Conservation (phyloP, 1,140 invertebrate genomes). For the Phymastichus coffea region DNA sequence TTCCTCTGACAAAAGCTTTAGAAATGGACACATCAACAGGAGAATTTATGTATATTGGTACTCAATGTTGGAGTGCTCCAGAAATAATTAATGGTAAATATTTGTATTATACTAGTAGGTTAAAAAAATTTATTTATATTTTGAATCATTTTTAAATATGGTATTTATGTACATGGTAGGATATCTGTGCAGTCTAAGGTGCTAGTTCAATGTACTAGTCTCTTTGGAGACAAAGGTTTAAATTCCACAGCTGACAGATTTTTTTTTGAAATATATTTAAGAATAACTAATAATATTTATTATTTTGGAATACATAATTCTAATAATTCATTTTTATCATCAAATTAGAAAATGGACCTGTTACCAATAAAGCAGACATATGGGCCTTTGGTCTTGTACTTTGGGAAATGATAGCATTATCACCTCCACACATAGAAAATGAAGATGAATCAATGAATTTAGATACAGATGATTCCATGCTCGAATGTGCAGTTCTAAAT, state of each 20-base stretch:
- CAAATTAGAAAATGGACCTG: slow-evolving; percentile 50
- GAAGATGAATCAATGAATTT: slow-evolving; percentile 43
- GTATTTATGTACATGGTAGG: neutral
- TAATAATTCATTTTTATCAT: slow-evolving; percentile 12
- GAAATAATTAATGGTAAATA: slow-evolving; percentile 63
- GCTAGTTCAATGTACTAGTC: too few relatives aligned
- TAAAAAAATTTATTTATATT: too few relatives aligned
- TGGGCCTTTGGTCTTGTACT: slow-evolving; percentile 76
- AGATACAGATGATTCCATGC: slow-evolving; percentile 35
- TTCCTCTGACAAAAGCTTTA: slow-evolving; percentile 69
- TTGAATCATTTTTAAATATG: neutral
- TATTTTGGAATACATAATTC: too few relatives aligned
- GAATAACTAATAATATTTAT: too few relatives aligned
- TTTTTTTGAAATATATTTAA: too few relatives aligned
- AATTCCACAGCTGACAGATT: too few relatives aligned
- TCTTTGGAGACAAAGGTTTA: too few relatives aligned
- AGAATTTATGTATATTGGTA: slow-evolving; percentile 64
- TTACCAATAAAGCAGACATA: slow-evolving; percentile 75
- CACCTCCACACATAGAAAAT: slow-evolving; percentile 62
- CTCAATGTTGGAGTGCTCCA: slow-evolving; percentile 75
- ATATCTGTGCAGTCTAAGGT: too few relatives aligned
- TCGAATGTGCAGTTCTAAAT: slow-evolving; percentile 10
- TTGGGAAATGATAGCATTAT: slow-evolving; percentile 79
- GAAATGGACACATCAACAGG: slow-evolving; percentile 59
- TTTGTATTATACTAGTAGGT: slow-evolving; percentile 18